Evolutionary conservation across 2,113 vertebrate species (phyloP).

Genomic region (Morone saxatilis): DNA sequence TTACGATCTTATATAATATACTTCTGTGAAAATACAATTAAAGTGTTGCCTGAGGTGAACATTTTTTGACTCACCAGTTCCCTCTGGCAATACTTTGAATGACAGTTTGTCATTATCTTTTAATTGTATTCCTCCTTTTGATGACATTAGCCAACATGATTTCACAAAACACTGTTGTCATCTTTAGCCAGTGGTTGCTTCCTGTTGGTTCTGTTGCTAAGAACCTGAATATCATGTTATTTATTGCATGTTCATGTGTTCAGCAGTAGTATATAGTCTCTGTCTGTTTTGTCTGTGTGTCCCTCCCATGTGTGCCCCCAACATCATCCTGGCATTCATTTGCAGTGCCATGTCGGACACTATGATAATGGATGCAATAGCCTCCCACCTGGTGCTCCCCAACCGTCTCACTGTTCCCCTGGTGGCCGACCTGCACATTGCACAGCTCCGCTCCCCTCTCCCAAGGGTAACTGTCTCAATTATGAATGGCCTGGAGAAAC

Average conservation of each 20-base stretch:
- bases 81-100: slow-evolving; percentile 55
- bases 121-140: slow-evolving; percentile 33
- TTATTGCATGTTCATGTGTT: slow-evolving; percentile 49
- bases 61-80: slow-evolving; percentile 16
- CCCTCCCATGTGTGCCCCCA: slow-evolving; percentile 55
- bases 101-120: slow-evolving; percentile 38
- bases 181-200: slow-evolving; percentile 21
- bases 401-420: slow-evolving; percentile 93
- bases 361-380: slow-evolving; percentile 96
- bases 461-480: slow-evolving; percentile 88
- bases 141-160: slow-evolving; percentile 37
- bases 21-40: slow-evolving; percentile 35
- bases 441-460: slow-evolving; percentile 92
- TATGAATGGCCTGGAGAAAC: slow-evolving; percentile 45
- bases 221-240: slow-evolving; percentile 54
- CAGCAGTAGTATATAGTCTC: slow-evolving; percentile 35
- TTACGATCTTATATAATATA: slow-evolving; percentile 12
- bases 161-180: slow-evolving; percentile 24
- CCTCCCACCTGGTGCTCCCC: slow-evolving; percentile 93
- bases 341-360: slow-evolving; percentile 92
- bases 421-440: slow-evolving; percentile 90
- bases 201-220: slow-evolving; percentile 30
- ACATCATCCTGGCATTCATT: slow-evolving; percentile 70
- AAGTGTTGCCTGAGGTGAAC: slow-evolving; percentile 53
- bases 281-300: slow-evolving; percentile 63